Conservation (phyloP, 2,797 vertebrate genomes). For the Paramormyrops hopkinsi region DNA sequence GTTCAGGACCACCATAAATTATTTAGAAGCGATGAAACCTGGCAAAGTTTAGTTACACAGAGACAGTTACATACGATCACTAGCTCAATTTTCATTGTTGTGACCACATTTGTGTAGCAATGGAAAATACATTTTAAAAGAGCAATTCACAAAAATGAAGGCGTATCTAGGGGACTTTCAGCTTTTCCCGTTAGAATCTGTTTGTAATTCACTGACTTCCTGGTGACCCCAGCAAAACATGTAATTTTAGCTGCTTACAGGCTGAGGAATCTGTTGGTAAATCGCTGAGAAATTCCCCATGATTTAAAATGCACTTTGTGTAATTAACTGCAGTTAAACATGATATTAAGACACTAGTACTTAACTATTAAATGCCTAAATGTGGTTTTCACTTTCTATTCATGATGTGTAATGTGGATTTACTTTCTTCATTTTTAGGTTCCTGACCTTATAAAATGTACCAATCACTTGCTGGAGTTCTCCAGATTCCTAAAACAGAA, state of each 20-base stretch:
- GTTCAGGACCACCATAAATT: slow-evolving; percentile 1
- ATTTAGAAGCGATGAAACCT: neutral
- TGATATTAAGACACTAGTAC: slow-evolving; percentile 6
- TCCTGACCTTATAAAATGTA: slow-evolving; percentile 14
- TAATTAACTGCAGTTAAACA: slow-evolving; percentile 9
- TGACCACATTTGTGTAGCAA: neutral
- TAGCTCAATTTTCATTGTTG: neutral
- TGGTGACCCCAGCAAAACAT: neutral
- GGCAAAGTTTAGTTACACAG: neutral
- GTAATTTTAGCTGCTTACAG: neutral
- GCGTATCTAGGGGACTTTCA: neutral
- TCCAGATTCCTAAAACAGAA: neutral
- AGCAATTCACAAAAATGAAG: neutral
- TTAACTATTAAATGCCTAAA: slow-evolving; percentile 13
- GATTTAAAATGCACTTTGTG: neutral
- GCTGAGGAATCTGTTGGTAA: slow-evolving; percentile 4
- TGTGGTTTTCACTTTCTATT: slow-evolving; percentile 9
- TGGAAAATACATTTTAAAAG: neutral
- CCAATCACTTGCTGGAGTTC: neutral
- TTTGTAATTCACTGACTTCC: slow-evolving; percentile 2
- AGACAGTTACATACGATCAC: neutral
- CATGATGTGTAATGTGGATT: neutral
- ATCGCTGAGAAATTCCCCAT: neutral
- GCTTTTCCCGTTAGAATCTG: neutral
- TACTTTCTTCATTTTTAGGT: neutral